These are phyloP conservation scores for Halcyon badia DNA, from an alignment of 2,797 vertebrate species.

Conservation along the genomic window DNA sequence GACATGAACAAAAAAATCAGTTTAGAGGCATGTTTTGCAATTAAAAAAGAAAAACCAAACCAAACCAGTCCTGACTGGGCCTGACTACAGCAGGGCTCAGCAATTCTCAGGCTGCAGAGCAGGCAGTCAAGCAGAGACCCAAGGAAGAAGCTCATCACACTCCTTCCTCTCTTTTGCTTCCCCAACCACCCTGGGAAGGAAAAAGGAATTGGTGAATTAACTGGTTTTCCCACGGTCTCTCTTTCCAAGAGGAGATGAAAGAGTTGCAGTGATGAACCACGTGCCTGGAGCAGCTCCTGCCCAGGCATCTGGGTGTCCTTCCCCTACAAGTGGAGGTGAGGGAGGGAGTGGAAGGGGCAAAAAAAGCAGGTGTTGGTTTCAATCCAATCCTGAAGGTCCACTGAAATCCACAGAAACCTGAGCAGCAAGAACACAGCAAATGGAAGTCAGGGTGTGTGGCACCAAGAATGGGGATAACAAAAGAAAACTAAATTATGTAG, in stretches of 20 bases:
- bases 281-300: neutral
- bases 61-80: neutral
- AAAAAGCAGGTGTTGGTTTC: neutral
- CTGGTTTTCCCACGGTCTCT: neutral
- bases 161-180: conserved; percentile 18
- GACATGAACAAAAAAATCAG: neutral
- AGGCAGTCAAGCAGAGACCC: neutral
- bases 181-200: neutral
- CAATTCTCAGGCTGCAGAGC: conserved; percentile 25
- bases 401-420: neutral
- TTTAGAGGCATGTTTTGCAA: neutral
- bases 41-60: neutral
- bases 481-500: neutral
- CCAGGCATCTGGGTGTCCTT: neutral
- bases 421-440: neutral
- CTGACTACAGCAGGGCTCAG: conserved; percentile 14
- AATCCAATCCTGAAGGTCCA: neutral
- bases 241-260: neutral
- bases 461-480: neutral
- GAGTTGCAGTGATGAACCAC: neutral
- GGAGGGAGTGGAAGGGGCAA: neutral
- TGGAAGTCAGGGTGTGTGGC: neutral
- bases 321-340: rapidly evolving
- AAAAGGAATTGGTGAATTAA: neutral
- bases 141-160: neutral